Evolutionary conservation across 2,797 vertebrate genomes (phyloP), one percentile per base, ranked within the genome.

Genomic region (Gymnothorax reevesii): DNA sequence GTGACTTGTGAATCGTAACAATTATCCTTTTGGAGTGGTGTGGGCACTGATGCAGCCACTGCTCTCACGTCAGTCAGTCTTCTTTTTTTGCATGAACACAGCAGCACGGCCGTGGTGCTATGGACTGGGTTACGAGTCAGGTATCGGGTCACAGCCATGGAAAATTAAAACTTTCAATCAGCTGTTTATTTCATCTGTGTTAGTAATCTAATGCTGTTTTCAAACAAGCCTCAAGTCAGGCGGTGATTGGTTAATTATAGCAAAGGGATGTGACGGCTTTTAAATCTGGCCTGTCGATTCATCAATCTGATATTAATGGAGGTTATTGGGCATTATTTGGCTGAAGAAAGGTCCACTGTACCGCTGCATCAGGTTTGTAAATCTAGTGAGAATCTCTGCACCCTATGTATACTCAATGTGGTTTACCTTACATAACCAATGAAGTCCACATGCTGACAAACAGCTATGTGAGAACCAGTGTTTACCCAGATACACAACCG

Each of bases 191-290:
- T 75, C 55, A 22, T 82, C 86, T 69, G 66, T 71, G 77, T 82
- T 25, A 7, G 88, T 86, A 89, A 87, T 84, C 55, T 25, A 86
- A 88, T 62, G 82, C 87, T 87, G 64, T 87, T 90, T 85, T 88
- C 27, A 60, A 82, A 87, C 57, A 88, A 55, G 64, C 82, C 22
- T 57, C 20, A 20, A 75, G 77, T 88, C 84, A 89, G 86, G 84
- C 42, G 42, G 22, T 64, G 57, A 83, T 42, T 22, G 77, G 73
- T 84, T 89, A 88, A 88, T 86, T 88, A 87, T 86, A 88, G 75
- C 80, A 3, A n/a, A 88, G 54, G 84, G 71, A 84, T 80, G 82
- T 77, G 59, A 84, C 42, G 69, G n/a, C 64, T 42, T 71, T 57
- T 57, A 12, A 80, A 82, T 83, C 13, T n/a, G 22, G 57, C 52